Percentiles rank a stretch among this genome's conserved stretches.
Conservation (phyloP, 2,113 vertebrate species). For the Psittacara wagleri region DNA sequence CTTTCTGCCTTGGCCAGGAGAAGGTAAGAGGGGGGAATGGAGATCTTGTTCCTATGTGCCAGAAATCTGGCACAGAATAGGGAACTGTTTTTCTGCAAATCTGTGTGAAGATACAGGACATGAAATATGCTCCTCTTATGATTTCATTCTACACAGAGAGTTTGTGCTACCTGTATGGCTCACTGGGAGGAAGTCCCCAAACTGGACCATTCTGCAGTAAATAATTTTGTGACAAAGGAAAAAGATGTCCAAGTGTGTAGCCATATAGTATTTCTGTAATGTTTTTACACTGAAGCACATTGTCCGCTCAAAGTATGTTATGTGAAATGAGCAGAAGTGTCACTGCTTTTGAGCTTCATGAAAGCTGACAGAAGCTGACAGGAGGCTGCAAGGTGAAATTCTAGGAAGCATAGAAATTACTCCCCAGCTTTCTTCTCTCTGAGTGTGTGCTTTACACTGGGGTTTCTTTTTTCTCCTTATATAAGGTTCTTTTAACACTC, state of each 20-base stretch:
- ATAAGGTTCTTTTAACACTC: background rate
- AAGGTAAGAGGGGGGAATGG: background rate
- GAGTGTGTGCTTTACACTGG: background rate
- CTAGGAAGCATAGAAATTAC: background rate
- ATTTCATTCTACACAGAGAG: background rate
- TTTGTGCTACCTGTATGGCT: background rate
- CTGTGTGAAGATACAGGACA: background rate
- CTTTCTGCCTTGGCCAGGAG: background rate
- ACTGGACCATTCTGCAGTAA: background rate
- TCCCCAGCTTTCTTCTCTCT: background rate
- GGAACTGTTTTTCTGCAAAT: background rate
- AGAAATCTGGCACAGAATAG: background rate
- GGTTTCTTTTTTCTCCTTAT: background rate
- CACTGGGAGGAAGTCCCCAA: background rate
- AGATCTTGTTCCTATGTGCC: background rate
- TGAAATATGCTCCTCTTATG: background rate
- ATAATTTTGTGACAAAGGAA: background rate
- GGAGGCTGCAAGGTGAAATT: background rate
- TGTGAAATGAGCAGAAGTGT: background rate
- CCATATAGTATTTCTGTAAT: background rate
- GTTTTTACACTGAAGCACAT: background rate
- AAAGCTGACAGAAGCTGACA: background rate
- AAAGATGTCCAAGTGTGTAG: background rate
- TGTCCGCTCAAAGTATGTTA: background rate
- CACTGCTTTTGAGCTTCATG: background rate